Evolutionary conservation across 2,888 invertebrate species (phyloP), one percentile per base, ranked within the genome.

Genomic region (Coenonympha arcania): DNA sequence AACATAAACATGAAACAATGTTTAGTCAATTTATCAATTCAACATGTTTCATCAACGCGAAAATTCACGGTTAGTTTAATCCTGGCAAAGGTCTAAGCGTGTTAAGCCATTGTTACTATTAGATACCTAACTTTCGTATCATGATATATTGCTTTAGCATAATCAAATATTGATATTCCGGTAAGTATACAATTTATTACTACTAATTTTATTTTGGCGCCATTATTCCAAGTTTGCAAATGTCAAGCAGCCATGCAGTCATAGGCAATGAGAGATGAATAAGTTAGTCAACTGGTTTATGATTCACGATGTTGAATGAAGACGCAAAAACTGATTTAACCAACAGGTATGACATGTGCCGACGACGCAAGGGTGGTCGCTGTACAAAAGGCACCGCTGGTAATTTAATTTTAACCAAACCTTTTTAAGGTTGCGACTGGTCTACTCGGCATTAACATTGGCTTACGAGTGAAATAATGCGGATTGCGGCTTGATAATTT

Each of bases 361-460:
- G 96, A 76, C 92, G 95, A 83, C 91, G 95, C 88, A 95, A 95
- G 90, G 96, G 95, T 88, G 96, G 96, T 85, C 93, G 95, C 89
- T 96, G 96, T 90, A 96, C 96, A 79, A 95, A 96, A 91, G 96
- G 96, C 92, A 96, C 96, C 87, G 96, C 96, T 89, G 96, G 96
- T 96, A 95, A 93, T 91, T 87, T 75, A 65, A 69, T 72, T 76
- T 76, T 73, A 69, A 71, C 65, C 64, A 71, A 71, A 69, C 64
- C 61, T 64, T 56, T 54, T 60, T 58, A 66, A 77, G 70, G 70
- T 70, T 72, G 75, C 71, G 66, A 72, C 60, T 72, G 81, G 82
- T 79, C 62, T 62, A 68, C 67, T 73, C 79, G 71, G 77, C 76
- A 81, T 83, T 85, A 86, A 85, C 85, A 70, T 76, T 76, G 64